A percentile compares a stretch with the other conserved stretches of the same genome.
Conservation (phyloP, 2,797 vertebrate genomes). For the Gobio occitaniae region DNA sequence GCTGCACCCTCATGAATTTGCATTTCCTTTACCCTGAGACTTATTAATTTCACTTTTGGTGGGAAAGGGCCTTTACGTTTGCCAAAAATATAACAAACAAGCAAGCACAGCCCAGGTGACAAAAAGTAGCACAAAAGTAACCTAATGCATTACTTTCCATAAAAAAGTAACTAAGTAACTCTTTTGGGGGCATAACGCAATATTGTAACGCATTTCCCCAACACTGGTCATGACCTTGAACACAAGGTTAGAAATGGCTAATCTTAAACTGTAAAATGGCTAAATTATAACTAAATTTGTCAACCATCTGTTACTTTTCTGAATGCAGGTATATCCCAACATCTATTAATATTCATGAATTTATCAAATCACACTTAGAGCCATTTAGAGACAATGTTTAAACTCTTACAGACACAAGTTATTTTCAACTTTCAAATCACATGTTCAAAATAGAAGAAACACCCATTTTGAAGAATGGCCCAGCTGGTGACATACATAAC, state of each 20-base stretch:
- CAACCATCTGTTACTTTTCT: background rate
- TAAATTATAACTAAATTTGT: background rate
- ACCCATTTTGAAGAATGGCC: background rate
- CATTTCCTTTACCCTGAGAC: no score
- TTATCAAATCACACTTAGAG: background rate
- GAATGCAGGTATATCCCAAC: background rate
- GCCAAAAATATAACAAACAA: no score
- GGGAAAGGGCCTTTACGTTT: no score
- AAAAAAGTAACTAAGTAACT: background rate
- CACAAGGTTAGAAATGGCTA: background rate
- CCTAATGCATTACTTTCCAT: background rate
- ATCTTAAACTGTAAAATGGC: background rate
- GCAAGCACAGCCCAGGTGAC: no score
- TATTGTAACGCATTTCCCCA: background rate
- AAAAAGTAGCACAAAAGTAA: background rate
- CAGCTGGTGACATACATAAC: background rate
- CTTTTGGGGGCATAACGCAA: background rate
- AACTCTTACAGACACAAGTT: background rate
- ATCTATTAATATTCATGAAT: background rate
- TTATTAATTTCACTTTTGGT: no score
- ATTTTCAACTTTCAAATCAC: background rate
- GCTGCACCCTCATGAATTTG: no score
- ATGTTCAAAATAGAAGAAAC: background rate
- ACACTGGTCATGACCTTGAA: background rate
- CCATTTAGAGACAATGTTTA: background rate